Percentiles rank a stretch among this genome's conserved stretches.
Conservation (phyloP, 2,113 vertebrate species). For the Narcine bancroftii region DNA sequence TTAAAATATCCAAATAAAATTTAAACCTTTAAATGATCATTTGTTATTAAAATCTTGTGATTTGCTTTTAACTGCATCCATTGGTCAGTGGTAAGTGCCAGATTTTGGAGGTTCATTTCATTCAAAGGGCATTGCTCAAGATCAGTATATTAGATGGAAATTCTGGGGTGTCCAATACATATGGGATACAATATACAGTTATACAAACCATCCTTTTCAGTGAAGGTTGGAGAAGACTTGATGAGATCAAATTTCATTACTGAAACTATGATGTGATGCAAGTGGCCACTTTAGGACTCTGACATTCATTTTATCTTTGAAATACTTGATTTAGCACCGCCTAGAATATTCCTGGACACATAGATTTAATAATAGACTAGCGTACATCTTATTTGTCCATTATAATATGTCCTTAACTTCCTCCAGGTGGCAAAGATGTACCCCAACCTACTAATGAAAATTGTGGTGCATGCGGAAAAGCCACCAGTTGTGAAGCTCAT, state of each 20-base stretch:
- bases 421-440: conserved; percentile 52
- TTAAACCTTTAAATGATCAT: too few relatives aligned
- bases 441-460: conserved; percentile 56
- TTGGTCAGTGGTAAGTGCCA: too few relatives aligned
- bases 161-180: too few relatives aligned
- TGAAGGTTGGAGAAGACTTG: neutral
- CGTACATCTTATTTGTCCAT: neutral
- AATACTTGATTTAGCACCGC: neutral
- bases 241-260: neutral
- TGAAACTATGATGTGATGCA: neutral
- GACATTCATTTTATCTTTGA: neutral
- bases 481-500: conserved; percentile 47
- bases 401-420: neutral
- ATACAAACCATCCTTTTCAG: neutral
- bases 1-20: too few relatives aligned
- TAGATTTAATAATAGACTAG: neutral
- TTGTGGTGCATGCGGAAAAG: conserved; percentile 47
- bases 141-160: too few relatives aligned
- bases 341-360: too few relatives aligned
- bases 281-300: neutral
- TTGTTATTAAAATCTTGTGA: too few relatives aligned
- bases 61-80: too few relatives aligned
- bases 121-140: too few relatives aligned
- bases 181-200: too few relatives aligned
- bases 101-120: too few relatives aligned